A percentile compares a stretch with the other conserved stretches of the same genome.
Evolutionary conservation across 30 jellyfish, hydroid and myxozoan species (phyloP).

Genomic region (Cassiopea xamachana): DNA sequence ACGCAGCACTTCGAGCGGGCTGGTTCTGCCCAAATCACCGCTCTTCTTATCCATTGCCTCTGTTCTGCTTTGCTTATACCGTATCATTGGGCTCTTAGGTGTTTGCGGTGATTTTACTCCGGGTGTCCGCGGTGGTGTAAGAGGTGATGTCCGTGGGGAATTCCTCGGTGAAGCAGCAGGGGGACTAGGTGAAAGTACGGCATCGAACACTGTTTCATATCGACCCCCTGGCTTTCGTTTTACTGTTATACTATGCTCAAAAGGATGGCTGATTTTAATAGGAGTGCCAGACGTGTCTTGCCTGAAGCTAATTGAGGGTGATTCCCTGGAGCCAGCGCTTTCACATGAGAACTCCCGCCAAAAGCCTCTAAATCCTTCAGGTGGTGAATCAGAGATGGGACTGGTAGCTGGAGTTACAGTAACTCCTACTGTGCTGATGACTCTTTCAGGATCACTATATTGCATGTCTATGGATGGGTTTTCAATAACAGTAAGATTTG

Average conservation of each 20-base stretch:
- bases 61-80: constrained; percentile 45
- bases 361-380: constrained; percentile 72
- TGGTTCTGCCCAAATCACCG: constrained; percentile 59
- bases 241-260: constrained; percentile 70
- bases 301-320: constrained; percentile 10
- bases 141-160: constrained; percentile 68
- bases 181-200: constrained; percentile 73
- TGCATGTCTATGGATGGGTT: constrained; percentile 44
- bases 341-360: constrained; percentile 71
- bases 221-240: constrained; percentile 68
- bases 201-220: constrained; percentile 75
- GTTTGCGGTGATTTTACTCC: constrained; percentile 64
- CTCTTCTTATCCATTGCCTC: constrained; percentile 21
- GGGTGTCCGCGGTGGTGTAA: constrained; percentile 71
- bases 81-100: constrained; percentile 63
- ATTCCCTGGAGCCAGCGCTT: constrained; percentile 73
- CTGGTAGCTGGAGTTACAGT: constrained; percentile 79
- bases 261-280: constrained; percentile 8
- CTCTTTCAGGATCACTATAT: constrained; percentile 37
- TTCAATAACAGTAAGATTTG: constrained; percentile 30
- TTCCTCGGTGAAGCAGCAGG: constrained; percentile 51
- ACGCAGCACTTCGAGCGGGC: constrained; percentile 72
- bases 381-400: constrained; percentile 67
- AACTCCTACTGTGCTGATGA: constrained; percentile 74
- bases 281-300: constrained; percentile 33